A percentile compares a stretch with the other conserved stretches of the same genome.
Evolutionary conservation across 2,113 vertebrate species (phyloP).

Genomic region (Delphinapterus leucas): DNA sequence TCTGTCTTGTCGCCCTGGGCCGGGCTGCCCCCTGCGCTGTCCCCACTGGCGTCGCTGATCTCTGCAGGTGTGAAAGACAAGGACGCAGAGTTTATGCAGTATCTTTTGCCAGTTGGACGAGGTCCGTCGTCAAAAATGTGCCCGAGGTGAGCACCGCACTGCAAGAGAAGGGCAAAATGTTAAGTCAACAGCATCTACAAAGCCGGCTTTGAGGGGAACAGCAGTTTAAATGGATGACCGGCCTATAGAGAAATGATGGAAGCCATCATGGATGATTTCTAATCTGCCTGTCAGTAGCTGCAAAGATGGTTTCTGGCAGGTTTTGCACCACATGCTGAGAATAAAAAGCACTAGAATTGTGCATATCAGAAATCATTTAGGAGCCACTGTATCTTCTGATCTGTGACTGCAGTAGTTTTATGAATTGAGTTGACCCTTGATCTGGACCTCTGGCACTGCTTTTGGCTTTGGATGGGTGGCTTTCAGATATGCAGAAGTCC

Average conservation of each 20-base stretch:
- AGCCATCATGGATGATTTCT: slow-evolving; percentile 49
- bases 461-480: slow-evolving; percentile 58
- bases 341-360: slow-evolving; percentile 52
- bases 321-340: slow-evolving; percentile 52
- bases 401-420: slow-evolving; percentile 58
- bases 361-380: slow-evolving; percentile 64
- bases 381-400: slow-evolving; percentile 57
- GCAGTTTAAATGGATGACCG: neutral
- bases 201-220: neutral
- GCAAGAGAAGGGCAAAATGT: slow-evolving; percentile 79
- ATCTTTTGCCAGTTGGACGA: slow-evolving; percentile 93
- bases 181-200: neutral
- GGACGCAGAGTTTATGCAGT: slow-evolving; percentile 97
- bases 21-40: neutral
- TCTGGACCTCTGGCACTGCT: slow-evolving; percentile 35
- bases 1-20: slow-evolving; percentile 77
- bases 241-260: neutral
- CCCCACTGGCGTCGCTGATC: slow-evolving; percentile 67
- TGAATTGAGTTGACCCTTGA: slow-evolving; percentile 59
- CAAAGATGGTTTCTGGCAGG: slow-evolving; percentile 51
- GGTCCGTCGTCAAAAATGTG: slow-evolving; percentile 98
- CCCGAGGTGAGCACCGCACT: slow-evolving; percentile 98
- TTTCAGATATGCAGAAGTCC: slow-evolving; percentile 60
- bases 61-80: slow-evolving; percentile 84
- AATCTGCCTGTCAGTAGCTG: slow-evolving; percentile 42